Conservation (phyloP, 2,797 vertebrate species). For the Furcifer pardalis region DNA sequence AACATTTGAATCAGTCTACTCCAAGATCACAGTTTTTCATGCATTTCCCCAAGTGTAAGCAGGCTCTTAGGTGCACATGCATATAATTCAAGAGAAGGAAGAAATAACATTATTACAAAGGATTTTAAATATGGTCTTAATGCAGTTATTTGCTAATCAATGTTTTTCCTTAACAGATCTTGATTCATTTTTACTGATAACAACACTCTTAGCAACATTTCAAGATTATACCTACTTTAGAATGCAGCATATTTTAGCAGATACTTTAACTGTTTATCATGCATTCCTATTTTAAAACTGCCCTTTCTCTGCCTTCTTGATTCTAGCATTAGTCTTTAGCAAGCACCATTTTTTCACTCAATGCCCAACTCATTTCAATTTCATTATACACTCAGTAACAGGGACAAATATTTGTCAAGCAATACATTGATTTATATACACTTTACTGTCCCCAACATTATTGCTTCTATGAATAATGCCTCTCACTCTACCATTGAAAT, state of each 20-base stretch:
- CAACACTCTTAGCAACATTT: not conserved
- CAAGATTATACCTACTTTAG: not conserved
- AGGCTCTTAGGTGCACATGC: no score
- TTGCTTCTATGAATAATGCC: constrained; percentile 11
- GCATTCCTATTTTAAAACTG: not conserved
- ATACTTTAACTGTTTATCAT: not conserved
- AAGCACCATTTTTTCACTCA: constrained; percentile 23
- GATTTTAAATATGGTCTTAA: not conserved
- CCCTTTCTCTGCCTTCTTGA: not conserved
- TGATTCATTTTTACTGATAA: not conserved
- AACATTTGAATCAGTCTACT: no score
- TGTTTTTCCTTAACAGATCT: not conserved
- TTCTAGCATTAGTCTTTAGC: constrained; percentile 5
- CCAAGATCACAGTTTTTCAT: no score
- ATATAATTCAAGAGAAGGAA: no score
- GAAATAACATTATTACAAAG: not conserved
- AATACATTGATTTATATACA: constrained; percentile 18
- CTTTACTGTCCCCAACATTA: not conserved
- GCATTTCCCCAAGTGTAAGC: no score
- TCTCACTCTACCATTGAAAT: not conserved
- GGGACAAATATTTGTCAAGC: not conserved
- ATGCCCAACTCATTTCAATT: constrained; percentile 23
- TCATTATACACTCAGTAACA: constrained; percentile 16
- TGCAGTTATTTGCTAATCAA: not conserved
- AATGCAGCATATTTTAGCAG: not conserved